These are phyloP conservation scores for Ceriagrion tenellum DNA, from an alignment of 2,888 invertebrate genomes.

Conservation along the genomic window DNA sequence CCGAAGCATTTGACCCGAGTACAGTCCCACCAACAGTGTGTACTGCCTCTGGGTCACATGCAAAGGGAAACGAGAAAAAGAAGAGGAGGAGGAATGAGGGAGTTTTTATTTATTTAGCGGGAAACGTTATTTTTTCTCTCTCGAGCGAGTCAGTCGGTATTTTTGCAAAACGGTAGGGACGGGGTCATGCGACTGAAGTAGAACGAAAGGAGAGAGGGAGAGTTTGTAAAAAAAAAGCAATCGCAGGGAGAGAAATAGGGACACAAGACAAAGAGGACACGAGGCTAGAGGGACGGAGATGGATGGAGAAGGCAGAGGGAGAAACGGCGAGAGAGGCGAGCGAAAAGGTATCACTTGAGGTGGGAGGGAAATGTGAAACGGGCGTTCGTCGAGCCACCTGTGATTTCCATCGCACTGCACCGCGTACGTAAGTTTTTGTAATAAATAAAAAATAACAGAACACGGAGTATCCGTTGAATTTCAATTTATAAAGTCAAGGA, in stretches of 20 bases:
- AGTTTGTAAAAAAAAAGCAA: background rate
- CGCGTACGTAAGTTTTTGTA: background rate
- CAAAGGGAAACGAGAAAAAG: background rate
- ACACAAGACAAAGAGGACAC: background rate
- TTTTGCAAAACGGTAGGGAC: conserved; percentile 30
- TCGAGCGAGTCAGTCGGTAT: background rate
- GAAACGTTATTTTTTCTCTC: background rate
- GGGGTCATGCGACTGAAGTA: background rate
- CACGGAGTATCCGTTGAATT: too few relatives aligned
- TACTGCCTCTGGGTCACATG: conserved; percentile 12
- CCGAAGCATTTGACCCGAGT: background rate
- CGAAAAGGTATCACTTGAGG: background rate
- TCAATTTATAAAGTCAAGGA: too few relatives aligned
- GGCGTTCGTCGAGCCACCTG: conserved; percentile 28
- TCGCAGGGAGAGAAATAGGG: background rate
- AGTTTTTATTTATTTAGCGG: conserved; percentile 45
- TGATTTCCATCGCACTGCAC: conserved; percentile 51
- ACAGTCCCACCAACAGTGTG: background rate
- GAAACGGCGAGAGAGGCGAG: background rate
- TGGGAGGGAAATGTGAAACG: background rate
- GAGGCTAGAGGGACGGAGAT: background rate
- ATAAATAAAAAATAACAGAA: too few relatives aligned
- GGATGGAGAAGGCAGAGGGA: background rate
- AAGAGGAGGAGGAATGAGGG: background rate
- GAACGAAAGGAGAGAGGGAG: background rate